Evolutionary conservation across 1,140 invertebrate genomes (phyloP), one percentile per base, ranked within the genome.

Genomic region (Anoplophora glabripennis): DNA sequence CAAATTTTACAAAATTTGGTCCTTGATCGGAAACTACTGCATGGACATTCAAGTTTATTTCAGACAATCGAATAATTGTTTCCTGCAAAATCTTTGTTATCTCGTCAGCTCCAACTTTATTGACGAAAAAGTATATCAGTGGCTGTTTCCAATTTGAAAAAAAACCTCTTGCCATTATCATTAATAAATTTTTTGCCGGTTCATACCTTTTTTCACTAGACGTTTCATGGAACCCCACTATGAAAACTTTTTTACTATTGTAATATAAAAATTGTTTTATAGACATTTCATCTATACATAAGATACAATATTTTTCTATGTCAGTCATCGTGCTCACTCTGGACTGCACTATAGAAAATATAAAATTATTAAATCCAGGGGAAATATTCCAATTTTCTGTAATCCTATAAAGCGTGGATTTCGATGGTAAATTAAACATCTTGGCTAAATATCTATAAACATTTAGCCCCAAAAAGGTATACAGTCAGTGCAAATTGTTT

Each of bases 81-180:
- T 60, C 53, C 21, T 58, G 28, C 41, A 71, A 67, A 66, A 33
- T 11, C 15, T 15, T 65, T 58, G 9, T 68, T 45, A 54, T 62
- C 51, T 18, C 35, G 17, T 33, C 57, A 56, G 59, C 40, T 46
- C 64, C 61, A 7, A 56, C 33, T 53, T 10, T 40, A 34, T 54
- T 42, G 10, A 61, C 21, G 17, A 69, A 66, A 11, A 52, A 51
- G 44, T 66, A 68, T 21, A 60, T 49, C 28, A 68, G 18, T 28
- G 69, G 64, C 59, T 68, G 66, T 34, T 71, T 64, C 67, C 66
- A 71, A 12, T 67, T 64, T 40, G 28, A n/a, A 41, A 47, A 9
- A 28, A 69, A 61, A 4, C 65, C 63, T 51, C 56, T 59, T 7
- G 63, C 51, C 65, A 67, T 69, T 38, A 66, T n/a, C 4, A 66